phyloP scores from a whole-genome alignment of 2,797 vertebrate species.

The Oreonectes daqikongensis region DNA sequence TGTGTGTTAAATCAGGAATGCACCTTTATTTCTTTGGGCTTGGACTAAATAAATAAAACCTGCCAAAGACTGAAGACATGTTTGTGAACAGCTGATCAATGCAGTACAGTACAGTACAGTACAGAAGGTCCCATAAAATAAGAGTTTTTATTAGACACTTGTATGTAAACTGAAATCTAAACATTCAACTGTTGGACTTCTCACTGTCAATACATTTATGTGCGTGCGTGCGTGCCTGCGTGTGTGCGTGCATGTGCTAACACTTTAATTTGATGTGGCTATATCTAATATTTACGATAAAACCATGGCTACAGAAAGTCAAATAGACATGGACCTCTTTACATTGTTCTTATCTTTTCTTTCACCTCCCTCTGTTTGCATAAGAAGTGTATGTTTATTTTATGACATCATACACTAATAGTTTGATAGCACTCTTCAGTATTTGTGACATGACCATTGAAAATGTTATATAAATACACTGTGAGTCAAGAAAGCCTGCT shows the following conservation, averaged over 20 bases:
- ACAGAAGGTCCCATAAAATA: background rate
- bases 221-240: background rate
- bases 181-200: background rate
- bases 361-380: conserved; percentile 3
- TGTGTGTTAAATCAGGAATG: conserved; percentile 23
- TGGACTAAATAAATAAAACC: conserved; percentile 7
- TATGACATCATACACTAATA: conserved; percentile 4
- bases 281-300: conserved; percentile 21
- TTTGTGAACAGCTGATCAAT: background rate
- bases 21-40: conserved; percentile 8
- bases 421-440: background rate
- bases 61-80: background rate
- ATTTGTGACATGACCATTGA: conserved; percentile 17
- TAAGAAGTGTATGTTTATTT: conserved; percentile 17
- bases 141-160: conserved; percentile 26
- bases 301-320: conserved; percentile 23
- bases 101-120: background rate
- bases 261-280: background rate
- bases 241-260: background rate
- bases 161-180: background rate
- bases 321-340: conserved; percentile 7
- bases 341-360: background rate
- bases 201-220: background rate
- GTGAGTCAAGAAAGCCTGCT: background rate
- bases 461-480: background rate